Base-by-base conservation (phyloP, 1,140 invertebrate genomes). In the Hypothenemus hampei region DNA sequence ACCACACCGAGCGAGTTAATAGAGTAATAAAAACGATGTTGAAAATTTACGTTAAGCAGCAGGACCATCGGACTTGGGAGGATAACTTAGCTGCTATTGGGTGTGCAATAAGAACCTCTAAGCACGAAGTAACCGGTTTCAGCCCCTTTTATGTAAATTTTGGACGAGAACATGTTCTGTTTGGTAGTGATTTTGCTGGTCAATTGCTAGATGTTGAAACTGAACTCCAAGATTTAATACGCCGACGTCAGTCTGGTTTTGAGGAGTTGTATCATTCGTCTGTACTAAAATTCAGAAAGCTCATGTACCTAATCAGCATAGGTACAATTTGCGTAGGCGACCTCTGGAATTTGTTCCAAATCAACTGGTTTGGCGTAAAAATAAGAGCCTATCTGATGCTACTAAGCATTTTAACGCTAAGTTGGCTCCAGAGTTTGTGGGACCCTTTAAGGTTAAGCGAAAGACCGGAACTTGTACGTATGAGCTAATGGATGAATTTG, bases 61-160 rank as follows among this genome's bases (percentile, higher is more conserved):
- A 54, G 10, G 60, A 66, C 24, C 67, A 71, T 35, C 33, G 49
- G 2, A 49, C 36, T 3, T 70, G 68, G 68, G 65, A 66, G 36
- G 51, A 50, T 18, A 19, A 63, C 49, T 45, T 70, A 2, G 35
- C 33, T 3, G 37, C 53, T 3, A 39, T 65, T 19, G 59, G 43
- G 0, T 61, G 60, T 29, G 68, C 66, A 4, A 51, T 66, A 3
- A 57, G 65, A 29, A 69, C 67, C 0, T 52, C 62, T 0, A 47
- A 48, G 0, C 58, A 67, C 47, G 65, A 67, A 20, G 46, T 55
- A 0, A 70, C 68, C 0, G 50, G 55, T 15, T 61, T 50, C 22
- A 63, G 63, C 4, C 68, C 68, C 1, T 57, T 19, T 40, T 58
- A 48, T 19, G 6, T 58, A 0, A 45, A 54, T 23, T 54, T 54